These are phyloP conservation scores for Dorcus parallelipipedus DNA, from an alignment of 2,888 invertebrate species.

Conservation along the genomic window DNA sequence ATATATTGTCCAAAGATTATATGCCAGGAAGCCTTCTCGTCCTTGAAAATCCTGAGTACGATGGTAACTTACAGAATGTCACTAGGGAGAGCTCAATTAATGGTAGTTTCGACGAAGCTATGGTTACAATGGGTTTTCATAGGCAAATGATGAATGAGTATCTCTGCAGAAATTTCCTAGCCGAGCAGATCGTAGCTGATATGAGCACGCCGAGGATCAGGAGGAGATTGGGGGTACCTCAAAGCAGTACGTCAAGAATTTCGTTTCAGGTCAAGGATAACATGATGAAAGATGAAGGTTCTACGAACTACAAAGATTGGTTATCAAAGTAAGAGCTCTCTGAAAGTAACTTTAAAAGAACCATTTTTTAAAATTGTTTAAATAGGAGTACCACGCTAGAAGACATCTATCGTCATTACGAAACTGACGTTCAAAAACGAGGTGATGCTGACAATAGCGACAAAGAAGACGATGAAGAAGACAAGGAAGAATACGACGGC, in stretches of 20 bases:
- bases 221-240: conserved; percentile 47
- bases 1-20: conserved; percentile 66
- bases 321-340: conserved; percentile 59
- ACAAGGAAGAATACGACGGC: conserved; percentile 58
- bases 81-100: conserved; percentile 33
- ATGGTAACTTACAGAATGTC: conserved; percentile 1
- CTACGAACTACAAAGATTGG: conserved; percentile 72
- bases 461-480: conserved; percentile 43
- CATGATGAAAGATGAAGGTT: conserved; percentile 67
- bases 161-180: conserved; percentile 69
- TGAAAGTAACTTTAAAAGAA: background rate
- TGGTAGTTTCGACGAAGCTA: conserved; percentile 62
- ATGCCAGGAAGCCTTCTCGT: conserved; percentile 66
- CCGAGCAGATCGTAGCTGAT: conserved; percentile 68
- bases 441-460: conserved; percentile 38
- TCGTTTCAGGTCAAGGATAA: conserved; percentile 27
- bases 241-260: conserved; percentile 32
- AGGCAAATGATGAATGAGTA: conserved; percentile 78
- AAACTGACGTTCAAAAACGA: conserved; percentile 37
- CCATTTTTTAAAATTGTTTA: background rate
- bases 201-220: conserved; percentile 52
- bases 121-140: conserved; percentile 65
- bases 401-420: conserved; percentile 65
- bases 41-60: conserved; percentile 44
- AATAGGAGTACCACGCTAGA: conserved; percentile 67